A percentile compares a stretch with the other conserved stretches of the same genome.
Conservation (phyloP, 2,113 vertebrate genomes). For the Lycocorax pyrrhopterus region DNA sequence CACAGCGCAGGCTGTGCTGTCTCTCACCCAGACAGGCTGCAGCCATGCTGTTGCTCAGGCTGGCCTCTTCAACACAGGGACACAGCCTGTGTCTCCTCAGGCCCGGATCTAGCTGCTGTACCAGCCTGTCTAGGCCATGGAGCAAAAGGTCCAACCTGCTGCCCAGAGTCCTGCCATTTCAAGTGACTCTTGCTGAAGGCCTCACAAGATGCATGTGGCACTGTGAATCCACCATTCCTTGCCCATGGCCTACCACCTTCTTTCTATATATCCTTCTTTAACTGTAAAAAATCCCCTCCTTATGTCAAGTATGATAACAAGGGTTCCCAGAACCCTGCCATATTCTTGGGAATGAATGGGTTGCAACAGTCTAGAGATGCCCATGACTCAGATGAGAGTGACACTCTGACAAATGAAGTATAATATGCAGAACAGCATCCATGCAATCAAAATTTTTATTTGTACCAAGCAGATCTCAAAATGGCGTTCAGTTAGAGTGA, state of each 20-base stretch:
- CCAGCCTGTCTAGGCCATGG: neutral
- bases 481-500: neutral
- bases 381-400: fast-evolving
- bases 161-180: neutral
- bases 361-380: neutral
- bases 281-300: neutral
- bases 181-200: neutral
- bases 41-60: neutral
- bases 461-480: neutral
- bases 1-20: neutral
- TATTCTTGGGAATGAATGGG: neutral
- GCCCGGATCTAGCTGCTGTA: neutral
- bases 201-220: neutral
- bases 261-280: neutral
- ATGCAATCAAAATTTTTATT: neutral
- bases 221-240: neutral
- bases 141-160: neutral
- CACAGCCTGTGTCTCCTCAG: neutral
- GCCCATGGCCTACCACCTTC: neutral
- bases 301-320: neutral
- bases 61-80: neutral
- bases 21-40: neutral
- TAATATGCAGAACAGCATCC: neutral
- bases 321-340: neutral
- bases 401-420: neutral